Evolutionary conservation across 1,140 invertebrate species (phyloP), one percentile per base, ranked within the genome.

Genomic region (Procambarus clarkii): DNA sequence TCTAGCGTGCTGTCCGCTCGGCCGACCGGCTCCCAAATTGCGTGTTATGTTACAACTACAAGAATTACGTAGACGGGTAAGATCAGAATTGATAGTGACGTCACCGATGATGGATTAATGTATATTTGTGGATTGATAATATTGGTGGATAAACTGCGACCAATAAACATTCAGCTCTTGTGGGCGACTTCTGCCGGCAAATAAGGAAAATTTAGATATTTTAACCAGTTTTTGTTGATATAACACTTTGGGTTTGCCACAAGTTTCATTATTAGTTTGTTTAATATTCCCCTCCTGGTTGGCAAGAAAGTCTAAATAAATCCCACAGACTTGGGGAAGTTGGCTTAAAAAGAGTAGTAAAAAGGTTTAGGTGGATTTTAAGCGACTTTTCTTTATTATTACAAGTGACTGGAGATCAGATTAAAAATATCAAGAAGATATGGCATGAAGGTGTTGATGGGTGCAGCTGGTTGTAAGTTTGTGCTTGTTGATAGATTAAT

Each of bases 191-290:
- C 13, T 13, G 50, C 5, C 8, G 50, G 8, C 8, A 54, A 54
- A 54, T 54, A 13, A 9, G 50, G 1, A 54, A 54, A 8, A 54
- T 54, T 54, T 54, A 54, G 50, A 54, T 13, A 54, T 13, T 54
- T 54, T 54, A 54, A 54, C 13, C 13, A 9, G 5, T 54, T 54
- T 54, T 8, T 54, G 8, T 13, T 21, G 60, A 64, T 18, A 64
- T 18, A 64, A 21, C 21, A 64, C 21, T 64, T 64, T 1, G 4
- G 60, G 60, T 64, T 64, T 4, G 4, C 21, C 15, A 21, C 60
- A 18, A 64, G 60, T 64, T 64, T 74, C 24, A 74, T 74, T 74
- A 74, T 74, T 74, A 74, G 69, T 74, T 74, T 74, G 69, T 74
- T 24, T 24, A 74, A 74, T 21, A 74, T 74, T 74, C 69, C 24